phyloP scores from a whole-genome alignment of 2,888 invertebrate genomes.

The Drosophila anomalata region DNA sequence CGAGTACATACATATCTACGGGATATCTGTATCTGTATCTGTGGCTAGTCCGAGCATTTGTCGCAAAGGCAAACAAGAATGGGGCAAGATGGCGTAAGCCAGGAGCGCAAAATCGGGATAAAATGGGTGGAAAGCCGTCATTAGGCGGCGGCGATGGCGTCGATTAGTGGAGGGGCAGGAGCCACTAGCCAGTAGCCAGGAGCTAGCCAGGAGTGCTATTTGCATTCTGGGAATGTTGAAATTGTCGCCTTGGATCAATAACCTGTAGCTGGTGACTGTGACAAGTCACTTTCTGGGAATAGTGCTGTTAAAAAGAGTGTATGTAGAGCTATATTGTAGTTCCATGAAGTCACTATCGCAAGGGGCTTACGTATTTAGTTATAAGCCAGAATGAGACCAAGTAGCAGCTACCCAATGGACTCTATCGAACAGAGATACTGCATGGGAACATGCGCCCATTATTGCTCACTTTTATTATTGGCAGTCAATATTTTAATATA shows the following conservation, averaged over 20 bases:
- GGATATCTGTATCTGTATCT: slow-evolving; percentile 5
- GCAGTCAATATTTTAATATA: slow-evolving; percentile 46
- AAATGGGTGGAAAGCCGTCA: slow-evolving; percentile 55
- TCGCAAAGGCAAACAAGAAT: slow-evolving; percentile 64
- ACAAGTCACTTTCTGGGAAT: slow-evolving; percentile 28
- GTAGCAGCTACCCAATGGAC: not conserved
- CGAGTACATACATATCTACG: slow-evolving; percentile 2
- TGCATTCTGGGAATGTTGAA: slow-evolving; percentile 46
- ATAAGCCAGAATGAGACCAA: slow-evolving; percentile 50
- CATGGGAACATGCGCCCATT: slow-evolving; percentile 12
- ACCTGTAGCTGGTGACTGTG: slow-evolving; percentile 57
- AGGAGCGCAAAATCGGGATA: slow-evolving; percentile 44
- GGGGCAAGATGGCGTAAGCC: slow-evolving; percentile 45
- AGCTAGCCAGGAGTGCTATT: slow-evolving; percentile 16
- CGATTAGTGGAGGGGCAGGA: slow-evolving; percentile 64
- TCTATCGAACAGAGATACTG: not conserved
- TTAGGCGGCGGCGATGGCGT: slow-evolving; percentile 62
- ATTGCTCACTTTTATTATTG: slow-evolving; percentile 36
- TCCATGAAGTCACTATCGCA: slow-evolving; percentile 77
- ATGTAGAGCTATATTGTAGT: slow-evolving; percentile 58
- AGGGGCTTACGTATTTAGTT: slow-evolving; percentile 75
- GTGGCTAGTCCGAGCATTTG: slow-evolving; percentile 6
- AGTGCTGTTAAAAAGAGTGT: slow-evolving; percentile 9
- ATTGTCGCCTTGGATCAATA: slow-evolving; percentile 63
- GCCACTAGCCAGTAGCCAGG: too few relatives aligned